A percentile compares a stretch with the other conserved stretches of the same genome.
Conservation (phyloP, 2,888 invertebrate species). For the Callimorpha dominula region DNA sequence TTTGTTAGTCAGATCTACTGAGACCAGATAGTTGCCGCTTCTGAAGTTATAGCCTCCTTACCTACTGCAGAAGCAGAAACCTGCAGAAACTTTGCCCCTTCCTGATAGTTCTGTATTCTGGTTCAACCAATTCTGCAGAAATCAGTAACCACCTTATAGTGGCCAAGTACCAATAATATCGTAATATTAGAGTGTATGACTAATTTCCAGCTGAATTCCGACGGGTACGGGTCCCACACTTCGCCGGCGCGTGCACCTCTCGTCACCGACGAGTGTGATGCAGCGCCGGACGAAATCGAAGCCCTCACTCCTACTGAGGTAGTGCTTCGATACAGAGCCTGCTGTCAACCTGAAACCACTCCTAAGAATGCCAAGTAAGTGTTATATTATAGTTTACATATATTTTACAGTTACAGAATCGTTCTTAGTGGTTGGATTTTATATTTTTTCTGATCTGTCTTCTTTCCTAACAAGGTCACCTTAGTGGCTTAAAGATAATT, state of each 20-base stretch:
- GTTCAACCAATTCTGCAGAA: background rate
- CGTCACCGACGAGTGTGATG: constrained; percentile 91
- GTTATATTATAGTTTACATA: background rate
- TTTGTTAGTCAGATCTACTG: background rate
- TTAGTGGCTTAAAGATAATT: too few species aligned
- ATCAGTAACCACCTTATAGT: background rate
- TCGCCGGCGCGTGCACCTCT: constrained; percentile 94
- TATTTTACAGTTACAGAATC: background rate
- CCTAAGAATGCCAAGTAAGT: constrained; percentile 98
- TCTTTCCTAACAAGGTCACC: too few species aligned
- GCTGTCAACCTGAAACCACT: constrained; percentile 85
- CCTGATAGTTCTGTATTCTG: background rate
- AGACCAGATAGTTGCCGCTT: background rate
- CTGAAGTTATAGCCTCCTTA: background rate
- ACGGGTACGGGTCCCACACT: constrained; percentile 95
- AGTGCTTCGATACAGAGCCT: constrained; percentile 75
- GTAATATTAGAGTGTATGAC: constrained; percentile 21
- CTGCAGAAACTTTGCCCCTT: background rate
- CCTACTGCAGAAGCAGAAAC: background rate
- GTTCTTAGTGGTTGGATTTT: background rate
- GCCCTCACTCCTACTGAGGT: constrained; percentile 83
- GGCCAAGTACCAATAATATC: background rate
- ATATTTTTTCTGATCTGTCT: too few species aligned
- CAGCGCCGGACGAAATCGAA: constrained; percentile 89
- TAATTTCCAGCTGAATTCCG: constrained; percentile 92